Evolutionary conservation across 2,888 invertebrate species (phyloP).

Genomic region (Torymus aiolomorphi): DNA sequence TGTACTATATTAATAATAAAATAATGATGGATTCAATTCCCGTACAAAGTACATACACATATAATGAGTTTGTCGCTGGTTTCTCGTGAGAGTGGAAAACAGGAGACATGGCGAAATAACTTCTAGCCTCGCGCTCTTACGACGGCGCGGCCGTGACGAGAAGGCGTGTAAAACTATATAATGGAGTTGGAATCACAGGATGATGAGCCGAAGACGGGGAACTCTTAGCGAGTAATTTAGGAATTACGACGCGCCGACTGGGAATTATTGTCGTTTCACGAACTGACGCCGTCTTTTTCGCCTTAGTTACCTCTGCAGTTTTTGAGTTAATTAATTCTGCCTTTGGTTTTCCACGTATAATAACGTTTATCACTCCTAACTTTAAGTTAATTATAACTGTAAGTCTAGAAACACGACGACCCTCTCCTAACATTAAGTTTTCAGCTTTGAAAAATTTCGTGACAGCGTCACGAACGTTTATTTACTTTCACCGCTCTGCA

Average conservation of each 20-base stretch:
- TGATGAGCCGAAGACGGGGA: not conserved
- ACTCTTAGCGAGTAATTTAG: not conserved
- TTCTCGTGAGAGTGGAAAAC: slow-evolving; percentile 27
- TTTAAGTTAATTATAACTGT: too few species aligned
- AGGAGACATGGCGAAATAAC: not conserved
- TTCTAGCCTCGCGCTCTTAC: not conserved
- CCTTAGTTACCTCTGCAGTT: not conserved
- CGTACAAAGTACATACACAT: not conserved
- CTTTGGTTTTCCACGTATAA: too few species aligned
- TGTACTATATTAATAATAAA: too few species aligned
- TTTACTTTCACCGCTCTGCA: too few species aligned
- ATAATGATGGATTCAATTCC: too few species aligned
- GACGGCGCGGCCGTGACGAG: not conserved
- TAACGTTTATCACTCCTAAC: too few species aligned
- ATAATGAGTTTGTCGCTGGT: slow-evolving; percentile 2
- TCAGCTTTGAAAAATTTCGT: too few species aligned
- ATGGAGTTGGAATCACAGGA: not conserved
- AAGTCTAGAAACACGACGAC: too few species aligned
- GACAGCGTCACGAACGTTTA: too few species aligned
- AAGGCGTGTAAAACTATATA: slow-evolving; percentile 5
- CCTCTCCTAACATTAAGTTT: too few species aligned
- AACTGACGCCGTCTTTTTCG: not conserved
- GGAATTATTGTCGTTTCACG: slow-evolving; percentile 9
- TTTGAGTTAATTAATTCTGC: too few species aligned
- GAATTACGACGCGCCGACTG: not conserved